Conservation (phyloP, 2,888 invertebrate genomes). For the Heteropelma amictum region DNA sequence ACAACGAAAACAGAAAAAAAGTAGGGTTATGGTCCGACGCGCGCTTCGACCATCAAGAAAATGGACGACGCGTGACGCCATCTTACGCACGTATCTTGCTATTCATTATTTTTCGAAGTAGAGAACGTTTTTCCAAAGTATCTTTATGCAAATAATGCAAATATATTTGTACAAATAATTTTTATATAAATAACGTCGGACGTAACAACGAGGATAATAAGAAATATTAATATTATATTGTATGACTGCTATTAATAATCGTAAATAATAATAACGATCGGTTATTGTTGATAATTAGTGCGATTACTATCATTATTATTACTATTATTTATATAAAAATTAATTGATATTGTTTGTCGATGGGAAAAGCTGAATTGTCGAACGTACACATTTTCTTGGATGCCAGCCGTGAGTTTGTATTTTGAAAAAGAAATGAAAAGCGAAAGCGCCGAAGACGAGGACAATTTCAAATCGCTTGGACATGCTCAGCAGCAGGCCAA, state of each 20-base stretch:
- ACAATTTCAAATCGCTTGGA: background rate
- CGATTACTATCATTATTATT: background rate
- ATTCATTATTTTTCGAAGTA: too few species aligned
- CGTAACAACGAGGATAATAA: too few species aligned
- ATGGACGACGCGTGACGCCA: background rate
- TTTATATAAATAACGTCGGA: background rate
- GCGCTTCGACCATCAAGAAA: background rate
- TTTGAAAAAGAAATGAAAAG: background rate
- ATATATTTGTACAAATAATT: too few species aligned
- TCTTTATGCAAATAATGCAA: too few species aligned
- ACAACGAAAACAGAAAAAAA: background rate
- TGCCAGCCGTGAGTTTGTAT: too few species aligned
- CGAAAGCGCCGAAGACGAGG: background rate
- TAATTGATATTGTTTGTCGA: background rate
- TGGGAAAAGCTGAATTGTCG: background rate
- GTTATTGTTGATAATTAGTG: background rate
- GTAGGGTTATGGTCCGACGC: conserved; percentile 7
- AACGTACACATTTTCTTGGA: too few species aligned
- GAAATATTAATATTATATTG: background rate
- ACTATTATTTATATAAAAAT: too few species aligned
- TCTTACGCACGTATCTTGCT: too few species aligned
- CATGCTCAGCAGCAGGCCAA: conserved; percentile 5
- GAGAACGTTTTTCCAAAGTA: too few species aligned
- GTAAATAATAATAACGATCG: background rate
- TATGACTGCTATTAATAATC: background rate